phyloP scores from a whole-genome alignment of 2,797 vertebrate genomes.

The Falco biarmicus region DNA sequence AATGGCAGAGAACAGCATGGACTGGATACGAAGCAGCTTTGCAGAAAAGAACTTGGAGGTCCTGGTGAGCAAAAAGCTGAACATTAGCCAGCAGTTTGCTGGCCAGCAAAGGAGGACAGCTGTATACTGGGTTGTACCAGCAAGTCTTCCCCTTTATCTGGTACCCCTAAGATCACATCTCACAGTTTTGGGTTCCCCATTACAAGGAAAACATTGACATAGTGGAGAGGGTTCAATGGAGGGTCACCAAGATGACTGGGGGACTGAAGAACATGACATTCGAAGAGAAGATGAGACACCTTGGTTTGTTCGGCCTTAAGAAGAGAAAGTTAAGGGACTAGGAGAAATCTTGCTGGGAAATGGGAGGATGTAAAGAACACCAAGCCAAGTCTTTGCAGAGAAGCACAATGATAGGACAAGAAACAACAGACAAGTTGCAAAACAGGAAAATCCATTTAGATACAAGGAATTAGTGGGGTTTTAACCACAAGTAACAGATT shows the following conservation, averaged over 20 bases:
- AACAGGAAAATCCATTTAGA: neutral
- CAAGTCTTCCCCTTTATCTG: neutral
- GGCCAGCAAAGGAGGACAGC: neutral
- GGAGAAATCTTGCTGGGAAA: neutral
- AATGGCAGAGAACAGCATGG: neutral
- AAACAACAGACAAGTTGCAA: neutral
- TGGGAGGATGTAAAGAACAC: neutral
- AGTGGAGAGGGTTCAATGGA: accelerated
- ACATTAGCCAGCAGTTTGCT: neutral
- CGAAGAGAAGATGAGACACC: neutral
- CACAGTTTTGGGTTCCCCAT: neutral
- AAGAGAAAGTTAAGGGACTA: neutral
- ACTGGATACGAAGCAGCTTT: neutral
- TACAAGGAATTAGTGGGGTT: neutral
- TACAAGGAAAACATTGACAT: neutral
- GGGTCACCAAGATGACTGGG: neutral
- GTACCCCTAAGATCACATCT: neutral
- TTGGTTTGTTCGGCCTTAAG: neutral
- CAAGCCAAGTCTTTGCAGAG: neutral
- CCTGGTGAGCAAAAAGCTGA: neutral
- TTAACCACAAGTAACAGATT: neutral
- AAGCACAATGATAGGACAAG: neutral
- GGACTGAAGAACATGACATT: neutral
- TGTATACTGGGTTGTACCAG: neutral
- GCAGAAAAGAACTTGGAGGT: neutral